Evolutionary conservation across 2,888 invertebrate genomes (phyloP).

Genomic region (Tenthredo livida): DNA sequence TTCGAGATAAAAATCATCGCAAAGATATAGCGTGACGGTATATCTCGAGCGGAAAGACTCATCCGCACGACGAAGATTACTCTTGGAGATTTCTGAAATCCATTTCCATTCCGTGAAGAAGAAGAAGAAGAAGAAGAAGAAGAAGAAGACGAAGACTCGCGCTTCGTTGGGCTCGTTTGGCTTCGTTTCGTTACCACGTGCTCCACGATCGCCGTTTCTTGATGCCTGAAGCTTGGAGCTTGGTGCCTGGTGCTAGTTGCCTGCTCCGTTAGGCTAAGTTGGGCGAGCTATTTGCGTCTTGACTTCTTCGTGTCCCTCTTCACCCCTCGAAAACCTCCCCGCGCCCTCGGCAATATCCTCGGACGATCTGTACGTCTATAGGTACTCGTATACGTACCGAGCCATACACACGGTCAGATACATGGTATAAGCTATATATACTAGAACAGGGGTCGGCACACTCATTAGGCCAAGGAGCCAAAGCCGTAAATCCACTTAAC

Average conservation of each 20-base stretch:
- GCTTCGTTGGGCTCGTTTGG: constrained; percentile 36
- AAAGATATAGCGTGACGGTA: not conserved
- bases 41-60: constrained; percentile 4
- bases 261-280: constrained; percentile 77
- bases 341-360: constrained; percentile 52
- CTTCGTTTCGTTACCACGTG: constrained; percentile 48
- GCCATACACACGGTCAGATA: constrained; percentile 65
- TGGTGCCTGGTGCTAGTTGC: constrained; percentile 52
- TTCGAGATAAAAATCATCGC: constrained; percentile 4
- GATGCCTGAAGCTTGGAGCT: constrained; percentile 33
- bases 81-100: constrained; percentile 31
- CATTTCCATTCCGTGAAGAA: not conserved
- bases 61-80: not conserved
- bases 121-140: constrained; percentile 15
- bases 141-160: not conserved
- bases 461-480: too few relatives aligned
- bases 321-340: constrained; percentile 58
- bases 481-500: too few relatives aligned
- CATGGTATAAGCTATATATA: constrained; percentile 61
- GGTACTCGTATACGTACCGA: not conserved
- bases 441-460: too few relatives aligned
- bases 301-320: constrained; percentile 71
- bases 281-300: constrained; percentile 77
- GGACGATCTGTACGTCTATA: constrained; percentile 42
- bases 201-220: constrained; percentile 42